A percentile compares a stretch with the other conserved stretches of the same genome.
Conservation (phyloP, 2,888 invertebrate species). For the Stenotaenia linearis region DNA sequence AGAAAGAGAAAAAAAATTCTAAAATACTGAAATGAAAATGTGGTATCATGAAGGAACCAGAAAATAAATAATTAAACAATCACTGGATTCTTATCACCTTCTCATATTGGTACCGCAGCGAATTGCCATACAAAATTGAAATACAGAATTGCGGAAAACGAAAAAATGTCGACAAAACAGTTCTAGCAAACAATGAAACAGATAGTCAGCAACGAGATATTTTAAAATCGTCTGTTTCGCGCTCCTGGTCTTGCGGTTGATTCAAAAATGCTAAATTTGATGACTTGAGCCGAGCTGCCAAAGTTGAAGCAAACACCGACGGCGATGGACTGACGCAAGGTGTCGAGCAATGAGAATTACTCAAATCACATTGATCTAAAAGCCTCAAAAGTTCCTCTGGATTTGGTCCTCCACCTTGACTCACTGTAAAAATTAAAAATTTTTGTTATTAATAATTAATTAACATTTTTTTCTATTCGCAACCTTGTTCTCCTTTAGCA, state of each 20-base stretch:
- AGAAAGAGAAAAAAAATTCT: too few relatives aligned
- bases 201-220: constrained; percentile 33
- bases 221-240: constrained; percentile 33
- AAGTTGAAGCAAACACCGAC: constrained; percentile 49
- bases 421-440: constrained; percentile 50
- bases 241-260: constrained; percentile 39
- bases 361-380: constrained; percentile 89
- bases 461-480: too few relatives aligned
- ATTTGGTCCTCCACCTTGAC: constrained; percentile 79
- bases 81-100: background rate
- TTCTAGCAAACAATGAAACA: background rate
- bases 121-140: background rate
- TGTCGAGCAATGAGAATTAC: constrained; percentile 67
- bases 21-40: too few relatives aligned
- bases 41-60: too few relatives aligned
- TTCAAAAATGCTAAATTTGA: constrained; percentile 44
- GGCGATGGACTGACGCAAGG: constrained; percentile 74
- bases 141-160: background rate
- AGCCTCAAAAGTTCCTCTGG: constrained; percentile 84
- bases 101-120: background rate
- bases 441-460: too few relatives aligned
- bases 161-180: background rate
- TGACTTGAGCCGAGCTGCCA: constrained; percentile 49
- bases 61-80: too few relatives aligned
- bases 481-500: constrained; percentile 51